Evolutionary conservation across 1,140 invertebrate genomes (phyloP), one percentile per base, ranked within the genome.

Genomic region (Arion vulgaris): DNA sequence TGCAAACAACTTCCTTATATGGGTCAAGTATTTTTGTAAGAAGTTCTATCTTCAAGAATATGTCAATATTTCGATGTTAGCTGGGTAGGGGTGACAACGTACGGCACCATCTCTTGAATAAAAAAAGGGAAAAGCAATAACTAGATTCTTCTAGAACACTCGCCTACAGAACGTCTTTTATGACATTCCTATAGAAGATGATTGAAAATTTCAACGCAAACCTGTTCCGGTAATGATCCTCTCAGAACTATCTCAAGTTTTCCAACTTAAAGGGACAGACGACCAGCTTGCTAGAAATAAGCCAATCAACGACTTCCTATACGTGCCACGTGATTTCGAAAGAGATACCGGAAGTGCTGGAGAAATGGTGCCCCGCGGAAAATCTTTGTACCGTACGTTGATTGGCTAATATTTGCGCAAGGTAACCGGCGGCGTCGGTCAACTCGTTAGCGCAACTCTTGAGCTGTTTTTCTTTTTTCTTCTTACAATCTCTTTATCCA

Each of bases 291-390:
- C 62, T 32, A 66, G 62, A 66, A 66, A 66, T 66, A 66, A 66
- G 62, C 62, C 62, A 66, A 66, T 66, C 62, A 66, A 23, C n/a
- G 62, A 32, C n/a, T 66, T 32, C 32, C 62, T 32, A 32, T 66
- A 7, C n/a, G 17, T 66, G 62, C 32, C 62, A 66, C 62, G 62
- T 66, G 62, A 32, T 66, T 66, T 66, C n/a, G 17, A 32, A 28
- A 66, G 62, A 28, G 28, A 66, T 66, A 66, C 62, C 62, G 62
- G 62, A 66, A 66, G 62, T 66, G 62, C n/a, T 66, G 4, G 19
- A 66, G 62, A 66, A 66, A 66, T 23, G n/a, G 62, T 66, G 62
- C 62, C 62, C 62, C 28, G 62, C n/a, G 62, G 62, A 66, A 66
- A 66, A 66, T 66, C 62, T 66, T 66, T 66, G 62, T 66, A 28